phyloP scores from a whole-genome alignment of 2,113 vertebrate species.

The Microcebus jonahi region DNA sequence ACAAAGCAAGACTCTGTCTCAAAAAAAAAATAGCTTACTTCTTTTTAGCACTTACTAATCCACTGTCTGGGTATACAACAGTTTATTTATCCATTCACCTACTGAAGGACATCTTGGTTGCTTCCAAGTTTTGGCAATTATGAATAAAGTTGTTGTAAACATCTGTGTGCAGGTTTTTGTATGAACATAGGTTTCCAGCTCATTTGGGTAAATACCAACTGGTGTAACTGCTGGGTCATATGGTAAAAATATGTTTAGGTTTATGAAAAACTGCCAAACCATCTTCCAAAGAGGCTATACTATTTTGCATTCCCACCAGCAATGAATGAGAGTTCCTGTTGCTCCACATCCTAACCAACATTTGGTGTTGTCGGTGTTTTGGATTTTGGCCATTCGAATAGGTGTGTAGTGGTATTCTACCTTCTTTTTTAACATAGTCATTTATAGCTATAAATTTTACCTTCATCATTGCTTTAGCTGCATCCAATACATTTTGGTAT shows the following conservation, averaged over 20 bases:
- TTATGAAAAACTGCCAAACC: background rate
- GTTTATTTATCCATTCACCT: background rate
- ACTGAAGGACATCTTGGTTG: background rate
- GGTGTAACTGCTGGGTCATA: background rate
- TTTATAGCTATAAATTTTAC: background rate
- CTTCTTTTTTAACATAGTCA: background rate
- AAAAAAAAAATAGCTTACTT: background rate
- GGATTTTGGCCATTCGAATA: background rate
- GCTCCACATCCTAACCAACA: background rate
- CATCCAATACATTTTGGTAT: background rate
- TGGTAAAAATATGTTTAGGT: background rate
- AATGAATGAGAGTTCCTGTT: background rate
- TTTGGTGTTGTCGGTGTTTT: background rate
- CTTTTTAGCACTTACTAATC: background rate
- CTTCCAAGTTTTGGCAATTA: background rate
- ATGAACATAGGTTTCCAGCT: background rate
- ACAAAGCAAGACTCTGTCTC: too few relatives aligned
- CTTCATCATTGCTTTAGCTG: background rate
- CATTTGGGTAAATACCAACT: background rate
- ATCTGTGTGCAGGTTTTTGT: background rate
- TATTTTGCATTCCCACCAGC: background rate
- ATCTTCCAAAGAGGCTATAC: background rate
- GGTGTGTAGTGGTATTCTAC: background rate
- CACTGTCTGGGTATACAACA: background rate
- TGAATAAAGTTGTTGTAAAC: background rate